Conservation (phyloP, 92 coral and sea anemone species). For the Blastomussa wellsi region DNA sequence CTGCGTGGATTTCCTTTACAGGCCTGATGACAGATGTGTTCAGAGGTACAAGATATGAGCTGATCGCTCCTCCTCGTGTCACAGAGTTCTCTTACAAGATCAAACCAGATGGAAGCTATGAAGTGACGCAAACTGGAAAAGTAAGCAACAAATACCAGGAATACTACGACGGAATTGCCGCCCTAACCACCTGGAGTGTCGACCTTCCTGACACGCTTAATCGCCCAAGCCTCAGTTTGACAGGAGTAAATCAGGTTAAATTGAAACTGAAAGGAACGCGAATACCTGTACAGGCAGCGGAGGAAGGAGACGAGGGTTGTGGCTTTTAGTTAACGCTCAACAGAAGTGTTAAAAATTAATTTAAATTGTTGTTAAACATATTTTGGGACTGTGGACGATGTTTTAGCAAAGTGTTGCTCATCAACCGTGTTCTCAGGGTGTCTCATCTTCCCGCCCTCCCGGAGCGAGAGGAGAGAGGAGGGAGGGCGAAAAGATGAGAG, state of each 20-base stretch:
- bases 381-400: too few species aligned
- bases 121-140: slow-evolving; percentile 37
- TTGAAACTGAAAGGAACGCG: slow-evolving; percentile 51
- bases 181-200: slow-evolving; percentile 54
- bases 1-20: slow-evolving; percentile 41
- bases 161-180: slow-evolving; percentile 60
- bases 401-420: too few species aligned
- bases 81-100: slow-evolving; percentile 46
- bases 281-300: slow-evolving; percentile 19
- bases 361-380: too few species aligned
- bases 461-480: too few species aligned
- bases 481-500: too few species aligned
- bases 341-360: too few species aligned
- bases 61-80: slow-evolving; percentile 45
- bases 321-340: too few species aligned
- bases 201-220: slow-evolving; percentile 28
- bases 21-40: slow-evolving; percentile 51
- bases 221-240: slow-evolving; percentile 25
- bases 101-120: slow-evolving; percentile 13
- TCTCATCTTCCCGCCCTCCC: too few species aligned
- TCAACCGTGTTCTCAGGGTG: too few species aligned
- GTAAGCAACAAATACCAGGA: slow-evolving; percentile 43
- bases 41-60: slow-evolving; percentile 23
- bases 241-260: slow-evolving; percentile 18
- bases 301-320: too few species aligned